These are phyloP conservation scores for Tachystola acroxantha DNA, from an alignment of 2,888 invertebrate genomes.

Conservation along the genomic window DNA sequence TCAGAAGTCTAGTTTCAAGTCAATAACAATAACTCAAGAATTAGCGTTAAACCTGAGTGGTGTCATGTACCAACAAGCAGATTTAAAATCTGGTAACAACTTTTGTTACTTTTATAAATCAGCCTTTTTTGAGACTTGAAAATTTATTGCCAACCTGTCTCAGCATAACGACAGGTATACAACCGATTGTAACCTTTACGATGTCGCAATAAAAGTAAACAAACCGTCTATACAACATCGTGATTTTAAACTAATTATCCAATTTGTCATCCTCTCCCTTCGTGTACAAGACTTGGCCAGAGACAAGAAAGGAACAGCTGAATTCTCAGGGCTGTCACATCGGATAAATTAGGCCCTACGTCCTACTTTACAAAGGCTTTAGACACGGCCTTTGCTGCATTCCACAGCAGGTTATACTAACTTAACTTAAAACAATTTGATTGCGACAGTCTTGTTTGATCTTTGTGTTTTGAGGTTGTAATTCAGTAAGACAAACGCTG, in stretches of 20 bases:
- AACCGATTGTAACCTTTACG: conserved; percentile 18
- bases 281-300: conserved; percentile 20
- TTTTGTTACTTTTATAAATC: too few species aligned
- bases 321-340: conserved; percentile 51
- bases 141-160: too few species aligned
- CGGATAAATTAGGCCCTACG: conserved; percentile 53
- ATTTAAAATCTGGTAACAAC: too few species aligned
- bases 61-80: too few species aligned
- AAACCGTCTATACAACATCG: conserved; percentile 24
- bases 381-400: conserved; percentile 49
- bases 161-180: conserved; percentile 4
- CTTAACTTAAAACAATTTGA: conserved; percentile 40
- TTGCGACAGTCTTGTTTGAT: conserved; percentile 36
- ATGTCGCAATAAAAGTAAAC: conserved; percentile 21
- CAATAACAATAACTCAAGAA: too few species aligned
- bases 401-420: conserved; percentile 49
- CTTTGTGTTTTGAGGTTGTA: conserved; percentile 11
- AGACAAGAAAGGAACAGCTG: conserved; percentile 16
- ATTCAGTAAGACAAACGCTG: too few species aligned
- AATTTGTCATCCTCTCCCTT: conserved; percentile 51
- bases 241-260: conserved; percentile 49
- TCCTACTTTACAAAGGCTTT: conserved; percentile 41
- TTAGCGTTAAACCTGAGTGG: too few species aligned
- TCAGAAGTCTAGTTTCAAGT: conserved; percentile 42
- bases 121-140: too few species aligned